Evolutionary conservation across 1,140 invertebrate genomes (phyloP).

Genomic region (Drosophila mayri): DNA sequence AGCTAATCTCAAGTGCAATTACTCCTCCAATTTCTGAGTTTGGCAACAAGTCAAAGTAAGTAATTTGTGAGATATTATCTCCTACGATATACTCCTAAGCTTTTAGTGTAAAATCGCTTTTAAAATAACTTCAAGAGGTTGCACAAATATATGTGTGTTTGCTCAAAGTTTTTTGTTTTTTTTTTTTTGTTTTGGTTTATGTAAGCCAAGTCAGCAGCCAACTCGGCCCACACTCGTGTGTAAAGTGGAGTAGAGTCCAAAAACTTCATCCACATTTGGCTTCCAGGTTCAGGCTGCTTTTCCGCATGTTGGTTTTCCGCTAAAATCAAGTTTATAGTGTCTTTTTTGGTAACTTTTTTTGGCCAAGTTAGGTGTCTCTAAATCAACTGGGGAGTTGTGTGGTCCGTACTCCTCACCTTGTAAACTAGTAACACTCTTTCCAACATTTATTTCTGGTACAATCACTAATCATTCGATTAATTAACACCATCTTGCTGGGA

Average conservation of each 20-base stretch:
- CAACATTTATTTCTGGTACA: slow-evolving; percentile 35
- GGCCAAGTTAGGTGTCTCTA: slow-evolving; percentile 57
- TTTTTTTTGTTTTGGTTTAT: slow-evolving; percentile 58
- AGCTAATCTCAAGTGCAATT: slow-evolving; percentile 1
- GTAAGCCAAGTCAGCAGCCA: slow-evolving; percentile 64
- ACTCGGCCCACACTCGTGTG: slow-evolving; percentile 65
- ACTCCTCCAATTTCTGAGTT: slow-evolving; percentile 7
- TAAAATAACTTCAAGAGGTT: slow-evolving; percentile 28
- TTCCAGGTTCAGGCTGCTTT: slow-evolving; percentile 76
- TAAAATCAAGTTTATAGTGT: slow-evolving; percentile 47
- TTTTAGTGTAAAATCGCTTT: slow-evolving; percentile 43
- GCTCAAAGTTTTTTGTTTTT: slow-evolving; percentile 14
- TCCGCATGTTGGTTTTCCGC: slow-evolving; percentile 66
- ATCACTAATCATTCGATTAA: slow-evolving; percentile 21
- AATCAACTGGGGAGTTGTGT: slow-evolving; percentile 51
- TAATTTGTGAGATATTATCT: slow-evolving; percentile 20
- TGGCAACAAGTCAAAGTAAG: slow-evolving; percentile 4
- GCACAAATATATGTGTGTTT: slow-evolving; percentile 38
- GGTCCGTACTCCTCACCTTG: slow-evolving; percentile 46
- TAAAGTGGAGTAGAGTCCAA: slow-evolving; percentile 45
- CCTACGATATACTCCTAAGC: slow-evolving; percentile 4
- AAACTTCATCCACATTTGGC: slow-evolving; percentile 68
- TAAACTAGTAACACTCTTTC: slow-evolving; percentile 46
- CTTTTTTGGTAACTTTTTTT: slow-evolving; percentile 44
- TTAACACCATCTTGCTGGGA: slow-evolving; percentile 32